Evolutionary conservation across 2,113 vertebrate species (phyloP).

Genomic region (Nymphicus hollandicus): DNA sequence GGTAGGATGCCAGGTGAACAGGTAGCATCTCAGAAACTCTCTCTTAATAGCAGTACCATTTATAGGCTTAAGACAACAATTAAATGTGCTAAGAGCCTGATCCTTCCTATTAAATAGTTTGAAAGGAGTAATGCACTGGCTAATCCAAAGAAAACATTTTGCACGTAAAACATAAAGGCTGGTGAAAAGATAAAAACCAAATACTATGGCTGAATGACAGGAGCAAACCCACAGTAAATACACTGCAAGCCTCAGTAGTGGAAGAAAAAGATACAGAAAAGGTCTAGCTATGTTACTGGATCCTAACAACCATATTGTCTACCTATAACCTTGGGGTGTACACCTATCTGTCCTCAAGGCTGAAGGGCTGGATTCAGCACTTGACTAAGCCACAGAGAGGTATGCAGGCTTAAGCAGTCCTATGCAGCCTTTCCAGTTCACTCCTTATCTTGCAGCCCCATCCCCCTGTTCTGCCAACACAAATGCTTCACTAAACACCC

Average conservation of each 20-base stretch:
- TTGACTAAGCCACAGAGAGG: background rate
- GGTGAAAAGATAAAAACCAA: background rate
- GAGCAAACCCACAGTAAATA: background rate
- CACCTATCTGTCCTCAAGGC: background rate
- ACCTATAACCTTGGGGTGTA: background rate
- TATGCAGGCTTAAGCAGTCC: background rate
- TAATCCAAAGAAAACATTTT: background rate
- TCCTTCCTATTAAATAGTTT: background rate
- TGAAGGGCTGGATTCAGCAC: accelerated
- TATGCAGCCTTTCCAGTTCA: background rate
- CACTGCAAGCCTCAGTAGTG: background rate
- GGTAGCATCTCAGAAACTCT: background rate
- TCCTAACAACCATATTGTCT: background rate
- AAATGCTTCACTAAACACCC: background rate
- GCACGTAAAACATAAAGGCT: background rate
- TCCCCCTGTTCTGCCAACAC: background rate
- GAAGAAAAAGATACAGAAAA: background rate
- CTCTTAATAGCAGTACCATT: background rate
- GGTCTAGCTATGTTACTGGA: background rate
- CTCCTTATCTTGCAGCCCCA: background rate
- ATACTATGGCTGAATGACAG: background rate
- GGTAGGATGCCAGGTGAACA: background rate
- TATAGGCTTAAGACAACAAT: background rate
- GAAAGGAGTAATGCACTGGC: background rate
- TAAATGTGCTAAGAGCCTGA: background rate